Conservation (phyloP, 1,140 invertebrate species). For the Rhizoglyphus robini region DNA sequence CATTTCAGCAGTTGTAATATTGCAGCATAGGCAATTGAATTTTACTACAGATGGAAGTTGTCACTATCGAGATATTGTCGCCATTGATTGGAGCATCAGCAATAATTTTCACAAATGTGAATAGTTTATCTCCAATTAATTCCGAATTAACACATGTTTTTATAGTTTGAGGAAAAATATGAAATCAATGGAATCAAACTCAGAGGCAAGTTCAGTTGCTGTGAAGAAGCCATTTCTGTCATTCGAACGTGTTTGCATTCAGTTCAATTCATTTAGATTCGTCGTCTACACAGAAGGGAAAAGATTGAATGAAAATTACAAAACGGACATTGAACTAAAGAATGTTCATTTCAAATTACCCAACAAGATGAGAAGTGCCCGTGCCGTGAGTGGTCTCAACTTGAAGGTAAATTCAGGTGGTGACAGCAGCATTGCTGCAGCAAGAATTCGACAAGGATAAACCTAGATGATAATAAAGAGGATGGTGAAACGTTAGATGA, state of each 20-base stretch:
- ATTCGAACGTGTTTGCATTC: constrained; percentile 36
- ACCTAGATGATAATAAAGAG: not conserved
- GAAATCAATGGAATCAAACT: constrained; percentile 33
- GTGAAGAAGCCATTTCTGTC: constrained; percentile 36
- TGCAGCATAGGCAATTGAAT: constrained; percentile 33
- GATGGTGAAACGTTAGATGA: too few species aligned
- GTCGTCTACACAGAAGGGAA: constrained; percentile 45
- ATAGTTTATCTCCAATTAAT: not conserved
- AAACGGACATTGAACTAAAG: constrained; percentile 49
- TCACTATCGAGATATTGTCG: constrained; percentile 36
- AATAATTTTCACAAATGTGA: constrained; percentile 27
- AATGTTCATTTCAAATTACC: constrained; percentile 48
- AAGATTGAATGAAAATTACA: constrained; percentile 29
- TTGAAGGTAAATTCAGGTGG: constrained; percentile 45
- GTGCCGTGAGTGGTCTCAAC: constrained; percentile 41
- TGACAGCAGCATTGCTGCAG: constrained; percentile 75
- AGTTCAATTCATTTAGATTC: constrained; percentile 39
- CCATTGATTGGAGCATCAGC: constrained; percentile 28
- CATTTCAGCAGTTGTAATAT: constrained; percentile 29
- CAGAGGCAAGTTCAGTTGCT: constrained; percentile 36
- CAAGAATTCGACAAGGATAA: constrained; percentile 32
- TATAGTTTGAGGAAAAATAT: constrained; percentile 26
- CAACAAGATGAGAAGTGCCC: constrained; percentile 36
- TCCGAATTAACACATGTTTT: not conserved
- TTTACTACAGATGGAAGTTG: constrained; percentile 38